Evolutionary conservation across 2,113 vertebrate species (phyloP), one percentile per base, ranked within the genome.

Genomic region (Corythaixoides concolor): DNA sequence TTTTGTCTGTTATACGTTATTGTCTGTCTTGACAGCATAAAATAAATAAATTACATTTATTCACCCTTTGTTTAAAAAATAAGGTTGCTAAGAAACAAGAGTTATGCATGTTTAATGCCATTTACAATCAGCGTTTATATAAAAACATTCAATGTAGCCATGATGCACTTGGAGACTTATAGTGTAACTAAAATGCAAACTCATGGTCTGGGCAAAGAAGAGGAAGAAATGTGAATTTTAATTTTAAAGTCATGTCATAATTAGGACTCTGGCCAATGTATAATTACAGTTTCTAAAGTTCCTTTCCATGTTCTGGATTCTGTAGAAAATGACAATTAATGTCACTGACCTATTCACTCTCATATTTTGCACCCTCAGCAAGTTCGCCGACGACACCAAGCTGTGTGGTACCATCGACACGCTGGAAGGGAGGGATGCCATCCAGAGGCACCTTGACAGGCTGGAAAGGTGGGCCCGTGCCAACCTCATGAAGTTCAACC

Each of bases 31-130:
- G 93, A 90, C 95, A 92, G 55, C 52, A 52, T 77, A 72, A 93
- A 94, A 86, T 88, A 76, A 91, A 93, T 97, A 52, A 66, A 70
- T 85, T 90, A 60, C 7, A 78, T 33, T 55, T 62, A 60, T 59
- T 84, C 49, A 88, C 43, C 8, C 19, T 85, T 92, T 85, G 84
- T 94, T 96, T 93, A 58, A 94, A 95, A 93, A 91, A 76, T 73
- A 91, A 89, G 15, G 86, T 95, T 95, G 87, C 97, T 90, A 97
- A 82, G 91, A 85, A 91, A 83, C 89, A 67, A 20, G 50, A 90
- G 35, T 72, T 76, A 22, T 18, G 56, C 26, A 28, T 8, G 6
- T 85, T 87, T 93, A 93, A 85, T 69, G 58, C 53, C 47, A 62
- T 82, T 95, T 92, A 86, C 59, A 78, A 55, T 68, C 50, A 78